Base-by-base conservation (phyloP, 2,888 invertebrate species). In the Melanophora roralis region DNA sequence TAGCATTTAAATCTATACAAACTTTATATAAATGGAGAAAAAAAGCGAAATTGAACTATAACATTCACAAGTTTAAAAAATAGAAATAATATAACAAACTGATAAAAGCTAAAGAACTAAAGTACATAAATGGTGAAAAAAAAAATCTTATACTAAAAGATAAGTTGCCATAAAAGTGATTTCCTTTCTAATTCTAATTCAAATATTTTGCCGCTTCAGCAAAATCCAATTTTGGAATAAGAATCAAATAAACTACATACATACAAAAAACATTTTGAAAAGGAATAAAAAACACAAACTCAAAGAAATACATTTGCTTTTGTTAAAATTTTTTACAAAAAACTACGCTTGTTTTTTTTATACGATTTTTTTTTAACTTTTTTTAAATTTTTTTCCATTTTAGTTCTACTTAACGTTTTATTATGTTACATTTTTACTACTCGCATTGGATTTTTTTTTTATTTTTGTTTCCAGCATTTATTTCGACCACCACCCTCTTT, bases 151-250 rank as follows among this genome's bases (percentile, higher is more conserved):
- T 72, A 51, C 68, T 72, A 72, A 76, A 80, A 80, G 80, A 80
- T 80, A 80, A 80, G 80, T 73, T 80, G 80, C 80, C 72, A 80
- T 80, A 73, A 76, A 80, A 80, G 68, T 76, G 80, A 80, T 80
- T 80, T 80, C 76, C 80, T 73, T 76, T 76, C 72, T 64, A 80
- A 80, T 76, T 80, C 80, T 76, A 80, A 80, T 80, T 80, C 80
- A 80, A 80, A 80, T 80, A 80, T 68, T 80, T 80, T 80, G 80
- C 76, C 80, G 76, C 76, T 80, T 80, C 80, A 80, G 80, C 80
- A 80, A 68, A 80, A 80, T 76, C 72, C 80, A 80, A 76, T 80
- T 76, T 80, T 64, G 73, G 80, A 76, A 80, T 57, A 68, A 40
- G 51, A 80, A 76, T 64, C 64, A 64, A 76, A 73, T 12, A 62